These are phyloP conservation scores for Epinephelus fuscoguttatus DNA, from an alignment of 2,113 vertebrate genomes.

Conservation along the genomic window DNA sequence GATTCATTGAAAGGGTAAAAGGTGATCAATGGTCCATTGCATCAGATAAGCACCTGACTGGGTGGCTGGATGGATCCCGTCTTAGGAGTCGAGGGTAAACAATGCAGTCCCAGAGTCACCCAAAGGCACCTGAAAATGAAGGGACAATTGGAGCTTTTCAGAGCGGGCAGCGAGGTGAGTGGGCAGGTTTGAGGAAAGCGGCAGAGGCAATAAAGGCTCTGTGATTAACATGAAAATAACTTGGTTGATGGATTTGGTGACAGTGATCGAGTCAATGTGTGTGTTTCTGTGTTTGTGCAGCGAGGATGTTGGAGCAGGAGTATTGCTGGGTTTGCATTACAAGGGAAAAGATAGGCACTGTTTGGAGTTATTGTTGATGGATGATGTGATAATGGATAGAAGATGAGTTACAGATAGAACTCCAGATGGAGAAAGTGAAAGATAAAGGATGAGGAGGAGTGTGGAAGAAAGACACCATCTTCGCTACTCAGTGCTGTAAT, in stretches of 20 bases:
- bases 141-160: conserved; percentile 78
- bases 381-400: conserved; percentile 56
- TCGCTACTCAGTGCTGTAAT: conserved; percentile 25
- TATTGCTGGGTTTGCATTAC: conserved; percentile 26
- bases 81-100: conserved; percentile 68
- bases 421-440: conserved; percentile 54
- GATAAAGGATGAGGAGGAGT: conserved; percentile 46
- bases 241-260: conserved; percentile 60
- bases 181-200: conserved; percentile 34
- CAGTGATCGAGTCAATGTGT: conserved; percentile 11
- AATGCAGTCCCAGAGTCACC: conserved; percentile 78
- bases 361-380: conserved; percentile 54
- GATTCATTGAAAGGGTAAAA: conserved; percentile 75
- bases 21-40: conserved; percentile 83
- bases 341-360: conserved; percentile 25
- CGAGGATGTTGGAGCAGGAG: conserved; percentile 15
- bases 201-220: conserved; percentile 59
- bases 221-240: conserved; percentile 73
- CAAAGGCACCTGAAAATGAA: conserved; percentile 46
- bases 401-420: conserved; percentile 47
- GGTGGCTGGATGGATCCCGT: conserved; percentile 68
- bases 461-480: conserved; percentile 35
- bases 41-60: conserved; percentile 82
- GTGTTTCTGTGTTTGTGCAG: conserved; percentile 23
- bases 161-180: conserved; percentile 58